These are phyloP conservation scores for Macropus fuliginosus DNA, from an alignment of 2,797 vertebrate species.

Conservation along the genomic window DNA sequence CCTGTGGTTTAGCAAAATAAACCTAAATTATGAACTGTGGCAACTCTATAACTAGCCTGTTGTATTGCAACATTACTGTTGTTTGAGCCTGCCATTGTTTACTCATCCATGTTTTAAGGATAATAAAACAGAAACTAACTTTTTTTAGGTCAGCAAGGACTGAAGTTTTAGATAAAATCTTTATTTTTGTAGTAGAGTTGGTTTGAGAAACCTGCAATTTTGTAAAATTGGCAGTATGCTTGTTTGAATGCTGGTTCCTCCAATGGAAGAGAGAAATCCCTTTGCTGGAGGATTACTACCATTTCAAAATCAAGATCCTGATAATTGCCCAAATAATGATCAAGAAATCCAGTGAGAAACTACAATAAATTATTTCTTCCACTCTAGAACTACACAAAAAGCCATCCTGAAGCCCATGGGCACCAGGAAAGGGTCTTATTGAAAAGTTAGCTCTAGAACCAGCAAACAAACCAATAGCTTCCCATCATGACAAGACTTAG, in stretches of 20 bases:
- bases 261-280: not conserved
- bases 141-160: not conserved
- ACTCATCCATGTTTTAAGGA: not conserved
- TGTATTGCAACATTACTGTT: not conserved
- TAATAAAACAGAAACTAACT: not conserved
- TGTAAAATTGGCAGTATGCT: not conserved
- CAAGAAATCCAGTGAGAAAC: not conserved
- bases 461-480: too few relatives aligned
- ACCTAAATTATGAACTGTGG: not conserved
- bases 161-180: not conserved
- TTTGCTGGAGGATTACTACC: not conserved
- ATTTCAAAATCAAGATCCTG: not conserved
- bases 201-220: not conserved
- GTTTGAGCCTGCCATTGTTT: not conserved
- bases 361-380: too few relatives aligned
- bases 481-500: too few relatives aligned
- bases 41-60: not conserved
- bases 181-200: not conserved
- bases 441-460: too few relatives aligned
- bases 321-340: not conserved
- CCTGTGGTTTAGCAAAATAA: not conserved
- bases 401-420: too few relatives aligned
- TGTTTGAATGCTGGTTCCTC: not conserved
- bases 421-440: too few relatives aligned
- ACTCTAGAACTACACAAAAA: too few relatives aligned